These are phyloP conservation scores for Myotis myotis DNA, from an alignment of 2,797 vertebrate species.

Conservation along the genomic window DNA sequence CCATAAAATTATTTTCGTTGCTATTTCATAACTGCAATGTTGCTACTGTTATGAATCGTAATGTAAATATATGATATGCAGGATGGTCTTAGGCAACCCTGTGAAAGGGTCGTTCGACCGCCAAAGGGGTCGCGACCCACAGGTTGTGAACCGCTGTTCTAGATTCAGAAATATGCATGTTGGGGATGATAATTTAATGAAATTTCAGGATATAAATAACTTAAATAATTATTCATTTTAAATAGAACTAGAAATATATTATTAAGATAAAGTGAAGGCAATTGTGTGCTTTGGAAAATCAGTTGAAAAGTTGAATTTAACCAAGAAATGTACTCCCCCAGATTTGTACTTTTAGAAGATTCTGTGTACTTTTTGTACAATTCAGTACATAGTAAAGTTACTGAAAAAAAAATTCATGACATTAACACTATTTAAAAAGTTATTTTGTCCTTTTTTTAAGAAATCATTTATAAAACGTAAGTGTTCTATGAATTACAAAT, in stretches of 20 bases:
- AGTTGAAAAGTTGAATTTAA: conserved; percentile 37
- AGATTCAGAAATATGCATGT: conserved; percentile 38
- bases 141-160: background rate
- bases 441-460: background rate
- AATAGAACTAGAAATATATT: background rate
- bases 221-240: conserved; percentile 33
- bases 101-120: too few species aligned
- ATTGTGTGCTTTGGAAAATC: conserved; percentile 29
- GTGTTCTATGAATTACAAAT: background rate
- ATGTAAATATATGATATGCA: too few species aligned
- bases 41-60: too few species aligned
- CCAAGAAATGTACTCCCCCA: background rate
- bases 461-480: background rate
- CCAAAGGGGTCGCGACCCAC: too few species aligned
- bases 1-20: too few species aligned
- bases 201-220: background rate
- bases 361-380: background rate
- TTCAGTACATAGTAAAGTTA: conserved; percentile 20
- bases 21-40: too few species aligned
- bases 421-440: background rate
- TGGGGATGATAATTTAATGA: background rate
- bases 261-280: conserved; percentile 6
- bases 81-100: too few species aligned
- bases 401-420: background rate
- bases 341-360: conserved; percentile 44